phyloP scores from a whole-genome alignment of 92 coral and sea anemone genomes.

The Epizoanthus stellaris region DNA sequence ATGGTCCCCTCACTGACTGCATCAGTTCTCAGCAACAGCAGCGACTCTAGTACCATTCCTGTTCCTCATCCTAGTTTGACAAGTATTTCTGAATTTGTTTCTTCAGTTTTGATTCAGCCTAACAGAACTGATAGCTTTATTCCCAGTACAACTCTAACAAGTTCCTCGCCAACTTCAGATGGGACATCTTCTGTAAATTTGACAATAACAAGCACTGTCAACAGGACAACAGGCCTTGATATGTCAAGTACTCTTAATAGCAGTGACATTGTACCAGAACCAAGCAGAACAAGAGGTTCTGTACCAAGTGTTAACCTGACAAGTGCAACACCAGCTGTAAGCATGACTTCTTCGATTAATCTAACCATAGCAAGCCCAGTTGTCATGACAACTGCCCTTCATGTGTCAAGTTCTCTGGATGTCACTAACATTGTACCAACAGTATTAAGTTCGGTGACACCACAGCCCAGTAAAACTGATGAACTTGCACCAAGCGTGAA shows the following conservation, averaged over 20 bases:
- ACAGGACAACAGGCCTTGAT: not conserved
- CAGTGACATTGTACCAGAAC: not conserved
- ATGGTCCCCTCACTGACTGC: not conserved
- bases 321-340: slow-evolving; percentile 6
- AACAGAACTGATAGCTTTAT: slow-evolving; percentile 13
- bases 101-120: slow-evolving; percentile 9
- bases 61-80: slow-evolving; percentile 7
- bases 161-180: not conserved
- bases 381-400: not conserved
- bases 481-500: not conserved
- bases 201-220: not conserved
- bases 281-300: not conserved
- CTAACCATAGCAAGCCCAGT: not conserved
- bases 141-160: slow-evolving; percentile 26
- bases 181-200: not conserved
- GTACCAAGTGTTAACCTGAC: not conserved
- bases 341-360: not conserved
- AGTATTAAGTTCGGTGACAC: not conserved
- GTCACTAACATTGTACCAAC: not conserved
- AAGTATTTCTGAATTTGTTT: not conserved
- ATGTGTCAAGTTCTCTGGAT: not conserved
- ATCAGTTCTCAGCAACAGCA: not conserved
- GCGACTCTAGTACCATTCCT: not conserved
- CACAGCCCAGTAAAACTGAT: slow-evolving; percentile 24
- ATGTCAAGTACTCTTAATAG: slow-evolving; percentile 1